Evolutionary conservation across 1,140 invertebrate genomes (phyloP).

Genomic region (Drosophila novamexicana): DNA sequence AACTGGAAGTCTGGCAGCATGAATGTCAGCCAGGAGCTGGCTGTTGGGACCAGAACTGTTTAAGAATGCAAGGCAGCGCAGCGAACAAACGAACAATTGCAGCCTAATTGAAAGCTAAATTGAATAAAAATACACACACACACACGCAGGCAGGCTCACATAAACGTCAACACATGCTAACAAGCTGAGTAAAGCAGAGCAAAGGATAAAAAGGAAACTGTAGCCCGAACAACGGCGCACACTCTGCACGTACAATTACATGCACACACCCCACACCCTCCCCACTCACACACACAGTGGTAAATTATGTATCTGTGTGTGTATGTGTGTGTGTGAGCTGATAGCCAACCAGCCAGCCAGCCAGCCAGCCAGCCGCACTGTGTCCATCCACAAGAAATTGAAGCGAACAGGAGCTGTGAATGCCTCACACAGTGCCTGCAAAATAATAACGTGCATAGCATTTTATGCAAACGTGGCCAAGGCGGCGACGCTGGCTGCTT

Average conservation of each 20-base stretch:
- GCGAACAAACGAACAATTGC: slow-evolving; percentile 76
- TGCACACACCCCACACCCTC: slow-evolving; percentile 22
- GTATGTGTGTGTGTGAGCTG: slow-evolving; percentile 48
- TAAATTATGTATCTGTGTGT: slow-evolving; percentile 36
- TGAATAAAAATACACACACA: slow-evolving; percentile 70
- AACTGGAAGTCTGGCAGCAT: slow-evolving; percentile 3
- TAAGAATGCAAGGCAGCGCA: slow-evolving; percentile 69
- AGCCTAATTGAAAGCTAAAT: slow-evolving; percentile 83
- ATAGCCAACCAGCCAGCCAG: slow-evolving; percentile 35
- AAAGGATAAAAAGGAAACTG: slow-evolving; percentile 63
- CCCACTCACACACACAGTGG: slow-evolving; percentile 13
- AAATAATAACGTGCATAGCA: slow-evolving; percentile 40
- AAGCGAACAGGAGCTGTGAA: slow-evolving; percentile 26
- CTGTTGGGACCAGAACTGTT: slow-evolving; percentile 43
- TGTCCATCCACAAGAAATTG: slow-evolving; percentile 46
- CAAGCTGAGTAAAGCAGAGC: slow-evolving; percentile 48
- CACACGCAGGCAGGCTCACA: slow-evolving; percentile 19
- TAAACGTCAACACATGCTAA: slow-evolving; percentile 64
- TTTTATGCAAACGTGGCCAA: slow-evolving; percentile 34
- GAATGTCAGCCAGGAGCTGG: neutral
- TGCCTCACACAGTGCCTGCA: slow-evolving; percentile 34
- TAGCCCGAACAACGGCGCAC: slow-evolving; percentile 71
- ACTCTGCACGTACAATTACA: slow-evolving; percentile 78
- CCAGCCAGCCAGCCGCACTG: slow-evolving; percentile 16
- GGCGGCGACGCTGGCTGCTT: neutral